phyloP scores from a whole-genome alignment of 2,888 invertebrate genomes.

The Ectemnius cavifrons region DNA sequence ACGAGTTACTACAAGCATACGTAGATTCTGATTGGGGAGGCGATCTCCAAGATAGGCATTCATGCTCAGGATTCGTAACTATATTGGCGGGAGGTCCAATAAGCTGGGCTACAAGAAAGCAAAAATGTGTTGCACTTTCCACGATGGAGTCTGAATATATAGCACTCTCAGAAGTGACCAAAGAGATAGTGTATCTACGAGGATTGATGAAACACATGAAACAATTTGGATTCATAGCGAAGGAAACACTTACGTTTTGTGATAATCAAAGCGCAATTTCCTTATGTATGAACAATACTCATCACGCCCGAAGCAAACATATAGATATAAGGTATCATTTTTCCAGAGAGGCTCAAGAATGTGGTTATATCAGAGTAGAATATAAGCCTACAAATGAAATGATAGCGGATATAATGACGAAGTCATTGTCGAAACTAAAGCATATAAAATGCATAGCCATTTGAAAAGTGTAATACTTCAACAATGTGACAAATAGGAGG shows the following conservation, averaged over 20 bases:
- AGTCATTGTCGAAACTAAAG: neutral
- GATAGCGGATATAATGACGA: slow-evolving; percentile 8
- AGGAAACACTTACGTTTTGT: neutral
- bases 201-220: slow-evolving; percentile 4
- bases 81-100: slow-evolving; percentile 8
- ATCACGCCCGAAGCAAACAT: slow-evolving; percentile 7
- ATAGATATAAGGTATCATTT: slow-evolving; percentile 27
- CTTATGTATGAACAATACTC: neutral
- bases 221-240: neutral
- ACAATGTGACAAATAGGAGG: too few species aligned
- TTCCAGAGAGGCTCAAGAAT: slow-evolving; percentile 3
- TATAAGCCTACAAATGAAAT: neutral
- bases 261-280: slow-evolving; percentile 8
- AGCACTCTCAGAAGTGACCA: slow-evolving; percentile 18
- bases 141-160: slow-evolving; percentile 29
- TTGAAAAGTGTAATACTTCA: too few species aligned
- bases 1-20: slow-evolving; percentile 14
- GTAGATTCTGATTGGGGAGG: slow-evolving; percentile 28
- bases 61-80: slow-evolving; percentile 14
- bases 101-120: slow-evolving; percentile 20
- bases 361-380: neutral
- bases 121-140: slow-evolving; percentile 23
- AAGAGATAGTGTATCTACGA: slow-evolving; percentile 16
- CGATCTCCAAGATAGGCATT: slow-evolving; percentile 17
- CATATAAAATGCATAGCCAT: slow-evolving; percentile 10